These are phyloP conservation scores for Mesorhabditis spiculigera DNA, from an alignment of 2,888 invertebrate species.

Conservation along the genomic window DNA sequence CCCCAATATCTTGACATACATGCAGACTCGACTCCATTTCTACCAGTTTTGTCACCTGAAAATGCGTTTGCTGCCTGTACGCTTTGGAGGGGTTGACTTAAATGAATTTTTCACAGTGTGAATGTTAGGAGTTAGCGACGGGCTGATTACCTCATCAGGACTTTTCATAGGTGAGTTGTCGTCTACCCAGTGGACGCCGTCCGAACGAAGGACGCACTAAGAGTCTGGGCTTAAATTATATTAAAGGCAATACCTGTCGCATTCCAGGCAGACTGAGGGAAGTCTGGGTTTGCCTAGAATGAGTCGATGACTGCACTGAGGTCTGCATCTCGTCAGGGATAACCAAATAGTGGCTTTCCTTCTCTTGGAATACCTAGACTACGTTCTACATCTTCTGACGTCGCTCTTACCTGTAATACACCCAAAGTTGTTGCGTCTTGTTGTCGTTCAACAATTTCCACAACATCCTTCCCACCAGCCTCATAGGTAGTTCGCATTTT, in stretches of 20 bases:
- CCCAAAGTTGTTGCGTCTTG: constrained; percentile 17
- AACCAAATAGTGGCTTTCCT: background rate
- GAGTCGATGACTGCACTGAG: constrained; percentile 9
- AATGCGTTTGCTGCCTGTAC: background rate
- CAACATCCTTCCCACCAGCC: constrained; percentile 22
- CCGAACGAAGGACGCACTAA: constrained; percentile 41
- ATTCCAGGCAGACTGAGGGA: constrained; percentile 38
- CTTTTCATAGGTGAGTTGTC: constrained; percentile 29
- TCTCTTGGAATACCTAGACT: constrained; percentile 8
- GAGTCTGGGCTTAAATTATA: background rate
- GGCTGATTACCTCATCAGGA: constrained; percentile 37
- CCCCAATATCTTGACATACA: constrained; percentile 41
- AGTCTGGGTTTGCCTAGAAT: constrained; percentile 29
- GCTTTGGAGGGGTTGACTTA: background rate
- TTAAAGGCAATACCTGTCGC: constrained; percentile 21
- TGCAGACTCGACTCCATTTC: constrained; percentile 33
- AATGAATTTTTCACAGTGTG: background rate
- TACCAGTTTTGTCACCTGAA: constrained; percentile 32
- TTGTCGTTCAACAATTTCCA: background rate
- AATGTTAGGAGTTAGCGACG: background rate
- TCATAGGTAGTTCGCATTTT: constrained; percentile 46
- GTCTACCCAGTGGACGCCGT: constrained; percentile 46
- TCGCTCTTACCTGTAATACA: background rate
- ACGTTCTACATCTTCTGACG: too few species aligned
- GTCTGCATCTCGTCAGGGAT: constrained; percentile 6